A percentile compares a stretch with the other conserved stretches of the same genome.
Conservation (phyloP, 2,888 invertebrate species). For the Zaprionus lineosus region DNA sequence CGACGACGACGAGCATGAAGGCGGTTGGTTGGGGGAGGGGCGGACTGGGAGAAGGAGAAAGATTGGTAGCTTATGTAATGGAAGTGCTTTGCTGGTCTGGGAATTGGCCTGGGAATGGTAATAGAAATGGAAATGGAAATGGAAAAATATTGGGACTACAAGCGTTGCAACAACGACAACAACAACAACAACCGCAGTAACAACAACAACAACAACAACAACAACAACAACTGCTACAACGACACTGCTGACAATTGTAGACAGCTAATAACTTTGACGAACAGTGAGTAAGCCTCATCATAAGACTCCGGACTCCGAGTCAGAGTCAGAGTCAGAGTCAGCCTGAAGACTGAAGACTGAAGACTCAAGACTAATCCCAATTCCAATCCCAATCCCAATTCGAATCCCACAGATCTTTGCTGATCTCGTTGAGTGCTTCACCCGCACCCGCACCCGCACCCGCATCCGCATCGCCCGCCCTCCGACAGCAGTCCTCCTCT, state of each 20-base stretch:
- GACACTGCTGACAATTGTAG: constrained; percentile 65
- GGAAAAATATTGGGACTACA: constrained; percentile 6
- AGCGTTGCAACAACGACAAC: constrained; percentile 6
- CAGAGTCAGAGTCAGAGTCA: no score
- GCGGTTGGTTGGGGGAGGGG: not conserved
- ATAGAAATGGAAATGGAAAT: constrained; percentile 28
- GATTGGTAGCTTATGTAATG: constrained; percentile 64
- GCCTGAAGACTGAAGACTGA: not conserved
- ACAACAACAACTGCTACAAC: constrained; percentile 4
- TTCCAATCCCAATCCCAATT: not conserved
- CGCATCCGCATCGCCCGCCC: no score
- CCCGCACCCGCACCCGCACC: no score
- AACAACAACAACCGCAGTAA: no score
- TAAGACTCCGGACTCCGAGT: no score
- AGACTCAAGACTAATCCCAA: not conserved
- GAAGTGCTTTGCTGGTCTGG: constrained; percentile 24
- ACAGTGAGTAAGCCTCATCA: constrained; percentile 57
- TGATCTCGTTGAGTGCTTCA: no score
- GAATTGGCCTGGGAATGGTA: constrained; percentile 24
- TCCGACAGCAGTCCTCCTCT: no score
- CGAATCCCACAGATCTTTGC: constrained; percentile 5
- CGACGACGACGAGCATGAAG: not conserved
- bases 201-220: no score
- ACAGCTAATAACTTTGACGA: constrained; percentile 68
- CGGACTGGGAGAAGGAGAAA: constrained; percentile 10